A percentile compares a stretch with the other conserved stretches of the same genome.
phyloP scores from a whole-genome alignment of 2,888 invertebrate genomes.

The Stratiomys singularior region DNA sequence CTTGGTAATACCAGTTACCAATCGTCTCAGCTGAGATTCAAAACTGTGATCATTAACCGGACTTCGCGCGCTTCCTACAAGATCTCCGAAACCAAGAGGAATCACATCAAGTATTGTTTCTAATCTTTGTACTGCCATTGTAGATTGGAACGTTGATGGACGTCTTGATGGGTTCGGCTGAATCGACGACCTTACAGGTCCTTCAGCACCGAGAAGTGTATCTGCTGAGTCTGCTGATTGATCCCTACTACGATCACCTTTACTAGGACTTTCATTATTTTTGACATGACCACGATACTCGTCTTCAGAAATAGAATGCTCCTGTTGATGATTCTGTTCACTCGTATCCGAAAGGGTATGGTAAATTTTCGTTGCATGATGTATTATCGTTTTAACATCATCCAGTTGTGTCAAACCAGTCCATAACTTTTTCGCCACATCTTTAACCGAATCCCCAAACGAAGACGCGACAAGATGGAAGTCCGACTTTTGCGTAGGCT shows the following conservation, averaged over 20 bases:
- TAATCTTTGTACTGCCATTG: neutral
- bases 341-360: neutral
- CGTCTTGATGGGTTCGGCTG: neutral
- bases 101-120: slow-evolving; percentile 1
- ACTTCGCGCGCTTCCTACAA: slow-evolving; percentile 5
- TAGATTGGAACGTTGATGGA: no score
- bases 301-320: neutral
- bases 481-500: neutral
- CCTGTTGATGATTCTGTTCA: neutral
- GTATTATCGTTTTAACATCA: slow-evolving; percentile 23
- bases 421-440: slow-evolving; percentile 30
- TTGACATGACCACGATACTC: neutral
- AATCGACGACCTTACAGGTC: neutral
- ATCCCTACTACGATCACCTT: neutral
- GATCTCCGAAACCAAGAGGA: slow-evolving; percentile 10
- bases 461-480: neutral
- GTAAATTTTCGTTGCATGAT: slow-evolving; percentile 19
- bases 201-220: slow-evolving; percentile 12
- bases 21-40: neutral
- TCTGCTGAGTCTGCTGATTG: neutral
- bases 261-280: neutral
- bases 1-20: neutral
- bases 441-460: slow-evolving; percentile 29
- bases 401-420: slow-evolving; percentile 10
- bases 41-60: neutral